Evolutionary conservation across 2,113 vertebrate genomes (phyloP).

Genomic region (Labrus mixtus): DNA sequence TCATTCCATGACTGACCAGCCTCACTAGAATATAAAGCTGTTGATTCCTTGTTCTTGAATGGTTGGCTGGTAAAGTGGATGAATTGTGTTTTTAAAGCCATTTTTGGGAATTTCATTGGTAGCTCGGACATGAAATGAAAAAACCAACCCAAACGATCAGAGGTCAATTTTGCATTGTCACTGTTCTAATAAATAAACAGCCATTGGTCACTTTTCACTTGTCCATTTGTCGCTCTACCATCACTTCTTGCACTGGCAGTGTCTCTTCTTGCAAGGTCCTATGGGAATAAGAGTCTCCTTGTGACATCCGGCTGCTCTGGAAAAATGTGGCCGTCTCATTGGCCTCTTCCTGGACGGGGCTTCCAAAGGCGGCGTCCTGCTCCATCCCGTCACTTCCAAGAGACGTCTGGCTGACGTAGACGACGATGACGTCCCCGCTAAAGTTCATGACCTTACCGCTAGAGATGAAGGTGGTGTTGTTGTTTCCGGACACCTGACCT

Average conservation of each 20-base stretch:
- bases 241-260: constrained; percentile 76
- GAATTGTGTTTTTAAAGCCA: not conserved
- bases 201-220: constrained; percentile 55
- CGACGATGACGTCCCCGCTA: constrained; percentile 95
- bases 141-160: not conserved
- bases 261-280: constrained; percentile 60
- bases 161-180: not conserved
- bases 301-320: constrained; percentile 79
- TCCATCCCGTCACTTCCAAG: constrained; percentile 79
- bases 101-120: too few species aligned
- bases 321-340: constrained; percentile 81
- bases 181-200: constrained; percentile 18
- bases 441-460: constrained; percentile 99
- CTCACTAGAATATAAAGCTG: not conserved
- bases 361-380: constrained; percentile 83
- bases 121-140: too few species aligned
- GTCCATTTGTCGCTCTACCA: constrained; percentile 7
- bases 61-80: not conserved
- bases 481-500: constrained; percentile 95
- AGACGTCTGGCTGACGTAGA: constrained; percentile 93
- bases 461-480: constrained; percentile 98
- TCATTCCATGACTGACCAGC: not conserved
- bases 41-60: not conserved
- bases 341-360: constrained; percentile 92
- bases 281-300: constrained; percentile 59